Percentiles rank a stretch among this genome's conserved stretches.
phyloP scores from a whole-genome alignment of 1,140 invertebrate species.

The Drosophila persimilis region DNA sequence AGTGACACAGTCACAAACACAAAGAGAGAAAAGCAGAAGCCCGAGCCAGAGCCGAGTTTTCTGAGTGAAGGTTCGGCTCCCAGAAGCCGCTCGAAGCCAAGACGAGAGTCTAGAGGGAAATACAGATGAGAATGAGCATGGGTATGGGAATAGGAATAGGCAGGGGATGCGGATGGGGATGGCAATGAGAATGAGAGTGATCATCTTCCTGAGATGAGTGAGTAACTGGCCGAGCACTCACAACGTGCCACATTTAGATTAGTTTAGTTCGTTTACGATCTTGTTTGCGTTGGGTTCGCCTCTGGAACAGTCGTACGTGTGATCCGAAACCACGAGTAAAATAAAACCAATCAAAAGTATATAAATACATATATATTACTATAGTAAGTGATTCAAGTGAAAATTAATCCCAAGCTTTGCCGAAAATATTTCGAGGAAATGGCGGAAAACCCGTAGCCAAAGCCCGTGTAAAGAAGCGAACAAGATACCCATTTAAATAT shows the following conservation, averaged over 20 bases:
- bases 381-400: conserved; percentile 45
- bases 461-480: conserved; percentile 13
- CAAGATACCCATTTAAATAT: conserved; percentile 20
- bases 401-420: conserved; percentile 31
- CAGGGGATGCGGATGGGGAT: neutral
- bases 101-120: conserved; percentile 1
- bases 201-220: conserved; percentile 37
- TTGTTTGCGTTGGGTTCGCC: conserved; percentile 45
- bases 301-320: neutral
- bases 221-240: conserved; percentile 21
- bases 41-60: conserved; percentile 43
- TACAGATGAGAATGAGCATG: conserved; percentile 8
- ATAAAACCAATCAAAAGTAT: conserved; percentile 24
- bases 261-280: conserved; percentile 70
- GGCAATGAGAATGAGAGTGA: conserved; percentile 4
- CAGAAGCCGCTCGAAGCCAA: conserved; percentile 3
- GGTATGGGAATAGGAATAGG: neutral
- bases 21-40: conserved; percentile 2
- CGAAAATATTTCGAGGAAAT: conserved; percentile 1
- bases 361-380: conserved; percentile 3
- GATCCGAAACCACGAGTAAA: conserved; percentile 14
- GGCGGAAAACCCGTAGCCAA: neutral
- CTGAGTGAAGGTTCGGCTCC: conserved; percentile 54
- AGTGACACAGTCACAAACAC: conserved; percentile 62
- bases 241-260: conserved; percentile 56